Evolutionary conservation across 2,888 invertebrate species (phyloP), one percentile per base, ranked within the genome.

Genomic region (Drosophila lacicola): DNA sequence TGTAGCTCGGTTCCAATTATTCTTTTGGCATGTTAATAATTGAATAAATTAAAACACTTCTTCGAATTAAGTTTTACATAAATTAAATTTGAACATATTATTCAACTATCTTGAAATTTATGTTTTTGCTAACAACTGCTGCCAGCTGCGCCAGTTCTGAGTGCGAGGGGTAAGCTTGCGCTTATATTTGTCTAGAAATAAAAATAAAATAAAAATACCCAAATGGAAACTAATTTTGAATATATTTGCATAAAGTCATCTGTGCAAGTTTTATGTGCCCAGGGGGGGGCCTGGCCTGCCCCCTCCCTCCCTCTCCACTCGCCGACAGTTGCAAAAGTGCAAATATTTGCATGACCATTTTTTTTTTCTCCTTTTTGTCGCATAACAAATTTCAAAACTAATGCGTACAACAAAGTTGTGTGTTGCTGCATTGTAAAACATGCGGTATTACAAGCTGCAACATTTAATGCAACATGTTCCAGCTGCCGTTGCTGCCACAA

Each of bases 221-320:
- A 67, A 84, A 86, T 73, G 77, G 79, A 89, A 90, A 90, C 88
- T 90, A 88, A 90, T 90, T 90, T 89, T 79, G 73, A 85, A 90
- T 81, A 71, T 76, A 90, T 90, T 90, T 90, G 81, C 90, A 90
- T 90, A 90, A 89, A 90, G 77, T 79, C 84, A 88, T 82, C 86
- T 88, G 90, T 75, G 80, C 67, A 67, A 76, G 76, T 74, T 85
- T 56, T 60, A 56, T 72, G 42, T 67, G 77, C 67, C 71, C 56
- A 50, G 42, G n/a, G 62, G 37, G 50, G 19, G 19, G 39, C 33
- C 25, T 34, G 49, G 29, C 34, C 50, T 41, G 55, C 55, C 37
- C 62, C 44, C 36, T 34, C 29, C 37, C 46, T 36, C 34, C 2
- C 55, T 39, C 6, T 47, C 29, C 37, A 46, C 39, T 14, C 25